phyloP scores from a whole-genome alignment of 2,888 invertebrate species.

The Limnephilus rhombicus region DNA sequence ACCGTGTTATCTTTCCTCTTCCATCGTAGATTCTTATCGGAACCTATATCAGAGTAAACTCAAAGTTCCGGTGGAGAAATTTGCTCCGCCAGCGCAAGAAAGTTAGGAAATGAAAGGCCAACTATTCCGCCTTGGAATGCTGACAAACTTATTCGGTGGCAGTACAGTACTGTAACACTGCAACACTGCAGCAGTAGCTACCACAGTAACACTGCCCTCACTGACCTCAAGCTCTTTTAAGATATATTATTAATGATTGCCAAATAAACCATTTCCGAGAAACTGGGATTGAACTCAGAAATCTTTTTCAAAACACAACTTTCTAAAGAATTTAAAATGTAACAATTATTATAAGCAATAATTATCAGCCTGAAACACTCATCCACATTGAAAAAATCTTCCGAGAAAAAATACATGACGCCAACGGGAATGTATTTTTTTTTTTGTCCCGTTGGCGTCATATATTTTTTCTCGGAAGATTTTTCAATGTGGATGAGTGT shows the following conservation, averaged over 20 bases:
- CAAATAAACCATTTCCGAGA: not conserved
- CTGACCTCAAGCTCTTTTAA: not conserved
- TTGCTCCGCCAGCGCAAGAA: conserved; percentile 38
- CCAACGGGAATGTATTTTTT: too few species aligned
- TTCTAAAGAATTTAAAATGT: not conserved
- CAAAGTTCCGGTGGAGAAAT: not conserved
- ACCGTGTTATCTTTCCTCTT: not conserved
- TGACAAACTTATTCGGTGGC: not conserved
- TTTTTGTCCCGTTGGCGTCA: too few species aligned
- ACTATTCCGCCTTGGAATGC: conserved; percentile 16
- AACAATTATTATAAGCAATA: too few species aligned
- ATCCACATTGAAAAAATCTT: too few species aligned
- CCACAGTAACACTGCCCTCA: not conserved
- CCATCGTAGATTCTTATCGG: not conserved
- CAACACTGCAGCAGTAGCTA: not conserved
- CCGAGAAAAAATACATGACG: too few species aligned
- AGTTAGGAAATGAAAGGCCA: conserved; percentile 38
- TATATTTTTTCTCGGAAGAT: too few species aligned
- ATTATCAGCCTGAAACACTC: too few species aligned
- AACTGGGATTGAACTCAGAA: not conserved
- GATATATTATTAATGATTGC: too few species aligned
- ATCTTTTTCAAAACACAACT: not conserved
- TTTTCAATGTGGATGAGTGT: too few species aligned
- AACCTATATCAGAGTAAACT: not conserved
- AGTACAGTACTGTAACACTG: not conserved